These are phyloP conservation scores for Drosophila prostipennis DNA, from an alignment of 2,888 invertebrate genomes.

Conservation along the genomic window DNA sequence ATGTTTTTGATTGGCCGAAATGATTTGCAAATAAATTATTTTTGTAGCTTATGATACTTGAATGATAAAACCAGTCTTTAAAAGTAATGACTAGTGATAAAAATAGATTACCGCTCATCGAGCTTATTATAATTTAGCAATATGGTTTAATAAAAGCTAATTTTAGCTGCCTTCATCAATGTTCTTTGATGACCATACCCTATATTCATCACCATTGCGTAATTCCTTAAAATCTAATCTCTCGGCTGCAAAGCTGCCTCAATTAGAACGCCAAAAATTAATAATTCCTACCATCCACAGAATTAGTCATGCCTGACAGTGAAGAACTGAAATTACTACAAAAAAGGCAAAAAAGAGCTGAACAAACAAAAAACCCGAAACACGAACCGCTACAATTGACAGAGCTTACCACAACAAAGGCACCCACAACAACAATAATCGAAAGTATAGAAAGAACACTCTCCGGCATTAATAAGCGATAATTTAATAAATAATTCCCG, in stretches of 20 bases:
- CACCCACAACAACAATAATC: background rate
- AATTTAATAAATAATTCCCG: slow-evolving; percentile 36
- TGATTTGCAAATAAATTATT: background rate
- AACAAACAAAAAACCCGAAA: slow-evolving; percentile 29
- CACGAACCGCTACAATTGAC: slow-evolving; percentile 32
- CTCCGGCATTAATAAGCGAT: slow-evolving; percentile 22
- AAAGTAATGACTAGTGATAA: too few relatives aligned
- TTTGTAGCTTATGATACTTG: background rate
- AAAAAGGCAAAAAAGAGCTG: slow-evolving; percentile 1
- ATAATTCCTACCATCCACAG: slow-evolving; percentile 18
- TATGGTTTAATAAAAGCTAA: background rate
- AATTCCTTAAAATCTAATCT: slow-evolving; percentile 29
- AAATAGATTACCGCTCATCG: background rate
- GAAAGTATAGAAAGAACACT: slow-evolving; percentile 10
- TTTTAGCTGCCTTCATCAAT: slow-evolving; percentile 4
- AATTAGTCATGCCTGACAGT: slow-evolving; percentile 45
- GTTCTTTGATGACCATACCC: slow-evolving; percentile 20
- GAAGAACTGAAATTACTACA: slow-evolving; percentile 4
- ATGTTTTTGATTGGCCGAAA: background rate
- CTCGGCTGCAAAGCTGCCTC: slow-evolving; percentile 6
- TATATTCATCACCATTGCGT: slow-evolving; percentile 12
- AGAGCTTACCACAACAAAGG: slow-evolving; percentile 28
- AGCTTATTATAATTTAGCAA: background rate
- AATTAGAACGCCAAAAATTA: slow-evolving; percentile 43
- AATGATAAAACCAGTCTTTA: background rate